Evolutionary conservation across 1,140 invertebrate species (phyloP).

Genomic region (Calliopsis andreniformis): DNA sequence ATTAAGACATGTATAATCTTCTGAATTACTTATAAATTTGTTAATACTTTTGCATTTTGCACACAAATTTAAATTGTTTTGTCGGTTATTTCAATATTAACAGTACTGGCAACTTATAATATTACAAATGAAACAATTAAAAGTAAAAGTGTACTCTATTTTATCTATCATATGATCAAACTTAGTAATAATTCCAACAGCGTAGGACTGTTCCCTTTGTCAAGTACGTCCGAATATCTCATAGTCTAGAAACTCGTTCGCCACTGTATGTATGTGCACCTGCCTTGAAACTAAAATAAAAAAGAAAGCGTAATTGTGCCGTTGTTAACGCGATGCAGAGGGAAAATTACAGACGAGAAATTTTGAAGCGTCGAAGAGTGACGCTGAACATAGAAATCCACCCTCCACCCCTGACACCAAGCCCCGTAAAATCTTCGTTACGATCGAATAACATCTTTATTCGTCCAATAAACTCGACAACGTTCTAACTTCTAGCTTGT

Average conservation of each 20-base stretch:
- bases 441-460: constrained; percentile 37
- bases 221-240: too few species aligned
- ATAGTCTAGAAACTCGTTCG: not conserved
- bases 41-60: too few species aligned
- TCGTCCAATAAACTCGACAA: constrained; percentile 41
- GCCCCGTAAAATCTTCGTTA: constrained; percentile 13
- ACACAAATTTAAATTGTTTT: too few species aligned
- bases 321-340: constrained; percentile 8
- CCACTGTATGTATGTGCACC: not conserved
- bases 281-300: not conserved
- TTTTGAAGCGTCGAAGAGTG: constrained; percentile 12
- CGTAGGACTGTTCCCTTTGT: too few species aligned
- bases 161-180: too few species aligned
- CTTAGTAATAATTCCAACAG: too few species aligned
- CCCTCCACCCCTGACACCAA: not conserved
- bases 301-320: constrained; percentile 4
- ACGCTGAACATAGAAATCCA: not conserved
- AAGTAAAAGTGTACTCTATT: too few species aligned
- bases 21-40: too few species aligned
- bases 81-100: too few species aligned
- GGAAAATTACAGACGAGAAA: constrained; percentile 17
- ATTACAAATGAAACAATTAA: too few species aligned
- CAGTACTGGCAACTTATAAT: too few species aligned
- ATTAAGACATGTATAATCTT: too few species aligned
- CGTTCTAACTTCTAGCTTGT: constrained; percentile 8